Evolutionary conservation across 2,113 vertebrate genomes (phyloP).

Genomic region (Anas platyrhynchos): DNA sequence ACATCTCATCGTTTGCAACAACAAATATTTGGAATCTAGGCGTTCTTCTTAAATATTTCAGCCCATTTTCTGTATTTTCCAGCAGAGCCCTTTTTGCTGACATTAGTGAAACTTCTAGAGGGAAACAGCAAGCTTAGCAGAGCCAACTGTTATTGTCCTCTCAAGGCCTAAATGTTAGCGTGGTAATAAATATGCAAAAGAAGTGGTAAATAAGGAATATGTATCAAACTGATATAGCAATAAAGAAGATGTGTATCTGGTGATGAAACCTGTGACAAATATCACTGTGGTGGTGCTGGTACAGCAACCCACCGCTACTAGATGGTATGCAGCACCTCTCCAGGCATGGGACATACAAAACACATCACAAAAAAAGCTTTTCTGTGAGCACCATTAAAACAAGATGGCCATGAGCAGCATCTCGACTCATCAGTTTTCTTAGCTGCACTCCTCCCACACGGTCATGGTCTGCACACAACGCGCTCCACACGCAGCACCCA

Average conservation of each 20-base stretch:
- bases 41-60: background rate
- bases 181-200: background rate
- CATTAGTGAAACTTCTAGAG: background rate
- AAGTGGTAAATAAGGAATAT: background rate
- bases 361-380: background rate
- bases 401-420: background rate
- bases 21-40: background rate
- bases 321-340: background rate
- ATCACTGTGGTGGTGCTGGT: background rate
- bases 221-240: background rate
- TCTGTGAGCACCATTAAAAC: background rate
- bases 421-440: background rate
- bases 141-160: background rate
- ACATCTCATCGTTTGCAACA: background rate
- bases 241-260: accelerated
- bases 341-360: background rate
- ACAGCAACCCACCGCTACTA: background rate
- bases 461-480: background rate
- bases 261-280: background rate
- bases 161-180: background rate
- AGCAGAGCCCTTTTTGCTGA: background rate
- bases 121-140: background rate
- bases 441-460: background rate
- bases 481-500: background rate
- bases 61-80: background rate